A percentile compares a stretch with the other conserved stretches of the same genome.
Evolutionary conservation across 1,140 invertebrate species (phyloP).

Genomic region (Physella acuta): DNA sequence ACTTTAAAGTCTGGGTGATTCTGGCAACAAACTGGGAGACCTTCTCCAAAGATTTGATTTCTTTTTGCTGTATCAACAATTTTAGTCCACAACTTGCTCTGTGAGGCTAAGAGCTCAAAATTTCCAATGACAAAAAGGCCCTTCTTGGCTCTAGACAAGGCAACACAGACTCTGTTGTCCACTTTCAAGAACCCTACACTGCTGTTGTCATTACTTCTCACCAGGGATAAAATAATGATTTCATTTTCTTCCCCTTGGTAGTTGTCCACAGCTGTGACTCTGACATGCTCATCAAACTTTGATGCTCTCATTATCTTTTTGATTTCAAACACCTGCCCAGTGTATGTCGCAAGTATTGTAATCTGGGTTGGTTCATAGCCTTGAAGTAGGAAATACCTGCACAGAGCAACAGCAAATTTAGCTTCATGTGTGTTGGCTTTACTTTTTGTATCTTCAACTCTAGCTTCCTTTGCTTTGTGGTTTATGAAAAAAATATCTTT

Average conservation of each 20-base stretch:
- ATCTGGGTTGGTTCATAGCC: constrained; percentile 52
- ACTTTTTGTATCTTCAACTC: constrained; percentile 50
- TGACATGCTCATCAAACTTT: too few relatives aligned
- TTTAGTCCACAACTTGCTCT: constrained; percentile 26
- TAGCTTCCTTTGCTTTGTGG: constrained; percentile 48
- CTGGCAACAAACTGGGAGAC: constrained; percentile 16
- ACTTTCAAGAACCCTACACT: constrained; percentile 76
- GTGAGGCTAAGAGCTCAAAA: constrained; percentile 60
- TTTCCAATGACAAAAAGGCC: constrained; percentile 74
- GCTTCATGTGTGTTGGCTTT: constrained; percentile 55
- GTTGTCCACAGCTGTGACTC: constrained; percentile 74
- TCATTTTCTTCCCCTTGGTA: constrained; percentile 76
- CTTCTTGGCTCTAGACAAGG: constrained; percentile 69
- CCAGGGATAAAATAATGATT: constrained; percentile 79
- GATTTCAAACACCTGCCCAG: constrained; percentile 49
- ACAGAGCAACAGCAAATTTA: constrained; percentile 46
- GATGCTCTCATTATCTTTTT: constrained; percentile 4
- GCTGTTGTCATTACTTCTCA: constrained; percentile 68
- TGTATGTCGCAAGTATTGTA: constrained; percentile 58
- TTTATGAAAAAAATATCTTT: constrained; percentile 57
- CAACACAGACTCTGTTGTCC: constrained; percentile 65
- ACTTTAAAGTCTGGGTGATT: constrained; percentile 21
- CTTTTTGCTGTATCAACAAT: constrained; percentile 14
- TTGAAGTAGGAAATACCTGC: constrained; percentile 56
- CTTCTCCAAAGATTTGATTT: constrained; percentile 13